Percentiles rank a stretch among this genome's conserved stretches.
Conservation (phyloP, 2,888 invertebrate genomes). For the Coleophora deauratella region DNA sequence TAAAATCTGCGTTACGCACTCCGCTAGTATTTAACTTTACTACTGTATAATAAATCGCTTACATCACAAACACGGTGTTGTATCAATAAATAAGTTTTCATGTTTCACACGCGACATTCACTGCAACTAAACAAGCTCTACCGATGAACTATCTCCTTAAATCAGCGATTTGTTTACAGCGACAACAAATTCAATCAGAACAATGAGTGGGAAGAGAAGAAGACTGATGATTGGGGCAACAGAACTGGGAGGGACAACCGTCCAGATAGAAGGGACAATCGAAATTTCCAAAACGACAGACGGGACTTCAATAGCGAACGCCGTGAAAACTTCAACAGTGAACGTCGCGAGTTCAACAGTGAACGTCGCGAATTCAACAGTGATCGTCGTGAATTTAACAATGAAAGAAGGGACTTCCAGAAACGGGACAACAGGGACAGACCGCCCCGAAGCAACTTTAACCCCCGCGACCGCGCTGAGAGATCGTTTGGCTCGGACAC, state of each 20-base stretch:
- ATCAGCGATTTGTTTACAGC: conserved; percentile 14
- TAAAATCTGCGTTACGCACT: no score
- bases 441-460: conserved; percentile 45
- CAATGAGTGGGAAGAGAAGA: conserved; percentile 35
- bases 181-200: conserved; percentile 13
- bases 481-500: conserved; percentile 42
- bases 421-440: conserved; percentile 29
- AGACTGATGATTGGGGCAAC: conserved; percentile 34
- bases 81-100: no score
- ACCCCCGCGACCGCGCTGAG: conserved; percentile 50
- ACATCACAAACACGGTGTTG: no score
- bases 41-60: no score
- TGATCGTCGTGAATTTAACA: conserved; percentile 17
- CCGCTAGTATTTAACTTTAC: no score
- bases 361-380: conserved; percentile 23
- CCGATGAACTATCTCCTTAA: no score
- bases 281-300: conserved; percentile 16
- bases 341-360: conserved; percentile 17
- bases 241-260: conserved; percentile 18
- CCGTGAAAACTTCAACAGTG: conserved; percentile 22
- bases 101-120: no score
- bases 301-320: conserved; percentile 22
- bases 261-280: conserved; percentile 15
- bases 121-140: no score
- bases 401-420: conserved; percentile 23